Conservation (phyloP, 2,888 invertebrate genomes). For the Lasioglossum pauxillum region DNA sequence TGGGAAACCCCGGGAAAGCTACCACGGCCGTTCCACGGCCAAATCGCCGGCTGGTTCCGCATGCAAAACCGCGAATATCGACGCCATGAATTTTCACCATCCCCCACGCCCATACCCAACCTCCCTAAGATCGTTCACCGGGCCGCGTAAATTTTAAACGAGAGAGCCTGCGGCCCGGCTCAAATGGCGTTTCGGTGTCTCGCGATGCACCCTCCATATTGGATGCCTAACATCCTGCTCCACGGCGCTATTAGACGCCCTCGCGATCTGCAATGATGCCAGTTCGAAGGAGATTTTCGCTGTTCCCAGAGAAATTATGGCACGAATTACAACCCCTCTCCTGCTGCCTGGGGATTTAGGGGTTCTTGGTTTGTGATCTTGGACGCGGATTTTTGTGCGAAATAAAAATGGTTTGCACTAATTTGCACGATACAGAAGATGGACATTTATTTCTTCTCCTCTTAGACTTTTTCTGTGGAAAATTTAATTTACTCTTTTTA, state of each 20-base stretch:
- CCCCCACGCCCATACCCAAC: background rate
- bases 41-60: slow-evolving; percentile 59
- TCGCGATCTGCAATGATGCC: background rate
- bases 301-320: background rate
- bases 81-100: slow-evolving; percentile 64
- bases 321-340: background rate
- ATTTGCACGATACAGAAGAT: too few species aligned
- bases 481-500: background rate
- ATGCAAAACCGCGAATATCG: slow-evolving; percentile 68
- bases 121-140: slow-evolving; percentile 52
- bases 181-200: slow-evolving; percentile 43
- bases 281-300: background rate
- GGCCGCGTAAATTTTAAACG: slow-evolving; percentile 48
- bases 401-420: background rate
- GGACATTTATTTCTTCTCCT: background rate
- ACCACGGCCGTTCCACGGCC: slow-evolving; percentile 44
- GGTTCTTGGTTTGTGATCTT: background rate
- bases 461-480: background rate
- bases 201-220: background rate
- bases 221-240: background rate
- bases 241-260: background rate
- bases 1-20: background rate
- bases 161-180: slow-evolving; percentile 15
- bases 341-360: background rate
- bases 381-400: background rate